These are phyloP conservation scores for Mythimna albipuncta DNA, from an alignment of 2,888 invertebrate genomes.

Conservation along the genomic window DNA sequence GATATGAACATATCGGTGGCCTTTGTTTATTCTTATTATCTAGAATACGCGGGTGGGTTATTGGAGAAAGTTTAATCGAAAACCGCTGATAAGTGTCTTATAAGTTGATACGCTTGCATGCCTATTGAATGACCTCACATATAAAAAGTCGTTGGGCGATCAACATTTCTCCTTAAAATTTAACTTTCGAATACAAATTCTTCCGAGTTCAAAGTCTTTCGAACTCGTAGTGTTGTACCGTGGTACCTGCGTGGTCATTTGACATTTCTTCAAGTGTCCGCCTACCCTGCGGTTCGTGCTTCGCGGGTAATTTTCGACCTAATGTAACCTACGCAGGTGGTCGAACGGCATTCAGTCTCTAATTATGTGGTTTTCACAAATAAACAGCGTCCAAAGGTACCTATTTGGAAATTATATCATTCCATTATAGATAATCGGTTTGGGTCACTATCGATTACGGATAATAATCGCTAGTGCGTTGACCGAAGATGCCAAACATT, in stretches of 20 bases:
- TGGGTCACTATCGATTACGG: slow-evolving; percentile 61
- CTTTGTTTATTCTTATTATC: slow-evolving; percentile 36
- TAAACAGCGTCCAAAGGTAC: slow-evolving; percentile 62
- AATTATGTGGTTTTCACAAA: slow-evolving; percentile 72
- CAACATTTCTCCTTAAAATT: slow-evolving; percentile 21
- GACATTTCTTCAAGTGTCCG: slow-evolving; percentile 54
- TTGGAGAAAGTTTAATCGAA: slow-evolving; percentile 39
- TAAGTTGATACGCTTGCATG: slow-evolving; percentile 11
- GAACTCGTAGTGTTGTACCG: slow-evolving; percentile 9
- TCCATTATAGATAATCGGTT: slow-evolving; percentile 61
- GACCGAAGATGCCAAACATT: slow-evolving; percentile 48
- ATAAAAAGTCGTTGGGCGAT: slow-evolving; percentile 29
- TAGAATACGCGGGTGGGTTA: slow-evolving; percentile 16
- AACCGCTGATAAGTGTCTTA: slow-evolving; percentile 23
- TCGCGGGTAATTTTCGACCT: slow-evolving; percentile 63
- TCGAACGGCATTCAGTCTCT: slow-evolving; percentile 62
- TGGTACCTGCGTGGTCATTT: slow-evolving; percentile 37
- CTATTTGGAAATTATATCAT: slow-evolving; percentile 62
- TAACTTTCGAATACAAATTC: slow-evolving; percentile 29
- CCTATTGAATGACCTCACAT: slow-evolving; percentile 3
- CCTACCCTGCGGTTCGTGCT: slow-evolving; percentile 56
- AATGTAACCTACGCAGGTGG: slow-evolving; percentile 72
- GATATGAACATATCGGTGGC: slow-evolving; percentile 17
- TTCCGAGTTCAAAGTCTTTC: background rate
- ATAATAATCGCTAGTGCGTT: slow-evolving; percentile 48